phyloP scores from a whole-genome alignment of 2,797 vertebrate species.

The Caiman crocodilus region DNA sequence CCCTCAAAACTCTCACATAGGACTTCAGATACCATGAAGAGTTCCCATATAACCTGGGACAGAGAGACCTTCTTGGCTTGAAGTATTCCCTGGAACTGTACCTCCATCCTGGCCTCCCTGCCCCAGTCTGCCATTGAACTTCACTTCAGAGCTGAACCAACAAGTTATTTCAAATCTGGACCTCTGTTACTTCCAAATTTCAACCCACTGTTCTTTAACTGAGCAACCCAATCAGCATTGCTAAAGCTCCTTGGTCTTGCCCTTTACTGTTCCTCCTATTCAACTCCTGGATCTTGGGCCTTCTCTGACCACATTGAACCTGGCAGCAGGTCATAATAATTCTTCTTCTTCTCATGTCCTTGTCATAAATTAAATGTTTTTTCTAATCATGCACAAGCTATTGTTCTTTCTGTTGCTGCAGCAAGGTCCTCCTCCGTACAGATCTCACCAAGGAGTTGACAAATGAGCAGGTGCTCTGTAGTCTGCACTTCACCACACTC shows the following conservation, averaged over 20 bases:
- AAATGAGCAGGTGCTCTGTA: too few relatives aligned
- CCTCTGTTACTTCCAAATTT: neutral
- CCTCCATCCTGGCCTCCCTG: neutral
- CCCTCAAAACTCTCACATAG: neutral
- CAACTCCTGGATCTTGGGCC: neutral
- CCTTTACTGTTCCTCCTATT: neutral
- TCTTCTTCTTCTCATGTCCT: too few relatives aligned
- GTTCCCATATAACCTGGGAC: neutral
- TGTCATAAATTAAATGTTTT: too few relatives aligned
- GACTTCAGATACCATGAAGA: neutral
- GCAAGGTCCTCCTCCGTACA: too few relatives aligned
- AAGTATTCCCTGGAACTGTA: neutral
- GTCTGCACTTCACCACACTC: too few relatives aligned
- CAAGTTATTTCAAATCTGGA: neutral
- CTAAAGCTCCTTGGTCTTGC: neutral
- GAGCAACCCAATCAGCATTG: neutral
- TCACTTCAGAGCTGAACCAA: neutral
- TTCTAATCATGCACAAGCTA: too few relatives aligned
- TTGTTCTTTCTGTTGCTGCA: too few relatives aligned
- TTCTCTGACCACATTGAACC: neutral
- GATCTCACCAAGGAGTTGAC: too few relatives aligned
- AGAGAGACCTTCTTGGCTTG: neutral
- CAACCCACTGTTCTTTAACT: neutral
- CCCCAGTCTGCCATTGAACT: too few relatives aligned
- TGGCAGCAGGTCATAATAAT: accelerated